Evolutionary conservation across 1,140 invertebrate genomes (phyloP), one percentile per base, ranked within the genome.

Genomic region (Coelopa frigida): DNA sequence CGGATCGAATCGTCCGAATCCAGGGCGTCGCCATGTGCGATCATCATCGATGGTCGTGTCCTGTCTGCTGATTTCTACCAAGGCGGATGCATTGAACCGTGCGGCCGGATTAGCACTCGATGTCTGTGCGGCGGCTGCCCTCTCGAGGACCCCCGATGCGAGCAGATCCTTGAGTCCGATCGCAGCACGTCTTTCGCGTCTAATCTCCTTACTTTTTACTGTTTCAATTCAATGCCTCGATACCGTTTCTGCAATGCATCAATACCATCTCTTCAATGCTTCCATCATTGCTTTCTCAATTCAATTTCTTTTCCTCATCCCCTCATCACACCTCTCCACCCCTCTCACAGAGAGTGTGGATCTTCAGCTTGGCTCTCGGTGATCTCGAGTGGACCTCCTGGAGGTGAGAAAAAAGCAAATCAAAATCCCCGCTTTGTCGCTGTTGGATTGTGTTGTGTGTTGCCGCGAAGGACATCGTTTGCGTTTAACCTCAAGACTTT

Each of bases 401-500:
- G 58, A 60, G 58, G 58, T 60, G 58, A 60, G 58, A 60, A 60
- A 60, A 61, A 60, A 61, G 56, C 61, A 58, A 47, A 59, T 58
- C 49, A 48, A 53, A 59, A n/a, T n/a, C n/a, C n/a, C n/a, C n/a
- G n/a, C n/a, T n/a, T n/a, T n/a, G n/a, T n/a, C 40, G 40, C 40
- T 17, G 24, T 20, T 14, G 11, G 40, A 42, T 42, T 42, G 40
- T 42, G 27, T 42, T n/a, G n/a, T n/a, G n/a, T n/a, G n/a, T n/a
- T n/a, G n/a, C n/a, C n/a, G n/a, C n/a, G n/a, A n/a, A n/a, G n/a
- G n/a, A n/a, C n/a, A n/a, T n/a, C 61, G 57, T 60, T 62, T 62
- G 60, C 60, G 60, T 63, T 62, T 63, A 62, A 62, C 60, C 60
- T 62, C 58, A 62, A 62, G n/a, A n/a, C n/a, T n/a, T n/a, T n/a